Evolutionary conservation across 2,888 invertebrate species (phyloP).

Genomic region (Parasteatoda lunata): DNA sequence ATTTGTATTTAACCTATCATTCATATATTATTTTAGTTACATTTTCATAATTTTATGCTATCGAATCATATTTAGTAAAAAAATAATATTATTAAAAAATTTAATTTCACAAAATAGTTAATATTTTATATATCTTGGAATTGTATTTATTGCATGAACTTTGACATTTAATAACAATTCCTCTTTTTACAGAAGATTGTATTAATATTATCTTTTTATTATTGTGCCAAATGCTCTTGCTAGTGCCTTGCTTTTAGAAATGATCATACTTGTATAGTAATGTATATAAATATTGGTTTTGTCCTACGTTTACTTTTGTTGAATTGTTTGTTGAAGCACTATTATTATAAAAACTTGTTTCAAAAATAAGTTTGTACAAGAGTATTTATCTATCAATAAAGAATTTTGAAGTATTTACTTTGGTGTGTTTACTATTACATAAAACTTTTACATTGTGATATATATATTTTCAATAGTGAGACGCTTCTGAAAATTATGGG

Average conservation of each 20-base stretch:
- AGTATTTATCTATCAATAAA: constrained; percentile 67
- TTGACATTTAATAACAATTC: too few species aligned
- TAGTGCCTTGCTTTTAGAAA: constrained; percentile 51
- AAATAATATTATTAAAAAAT: too few species aligned
- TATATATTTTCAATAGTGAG: too few species aligned
- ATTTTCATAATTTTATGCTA: too few species aligned
- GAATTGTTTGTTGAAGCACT: constrained; percentile 22
- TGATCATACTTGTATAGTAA: constrained; percentile 28
- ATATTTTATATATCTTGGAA: too few species aligned
- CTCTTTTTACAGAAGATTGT: too few species aligned
- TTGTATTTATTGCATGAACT: too few species aligned
- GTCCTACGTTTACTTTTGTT: constrained; percentile 16
- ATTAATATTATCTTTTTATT: constrained; percentile 15
- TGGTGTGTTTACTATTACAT: constrained; percentile 56
- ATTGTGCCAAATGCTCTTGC: constrained; percentile 53
- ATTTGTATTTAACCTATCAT: too few species aligned
- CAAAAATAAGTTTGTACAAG: constrained; percentile 57
- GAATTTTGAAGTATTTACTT: constrained; percentile 57
- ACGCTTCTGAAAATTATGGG: too few species aligned
- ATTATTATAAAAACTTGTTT: constrained; percentile 48
- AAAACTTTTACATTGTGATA: background rate
- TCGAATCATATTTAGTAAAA: too few species aligned
- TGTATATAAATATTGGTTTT: constrained; percentile 29
- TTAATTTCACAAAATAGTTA: too few species aligned
- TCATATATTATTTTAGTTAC: too few species aligned